Conservation (phyloP, 2,888 invertebrate species). For the Pseudolycoriella hygida region DNA sequence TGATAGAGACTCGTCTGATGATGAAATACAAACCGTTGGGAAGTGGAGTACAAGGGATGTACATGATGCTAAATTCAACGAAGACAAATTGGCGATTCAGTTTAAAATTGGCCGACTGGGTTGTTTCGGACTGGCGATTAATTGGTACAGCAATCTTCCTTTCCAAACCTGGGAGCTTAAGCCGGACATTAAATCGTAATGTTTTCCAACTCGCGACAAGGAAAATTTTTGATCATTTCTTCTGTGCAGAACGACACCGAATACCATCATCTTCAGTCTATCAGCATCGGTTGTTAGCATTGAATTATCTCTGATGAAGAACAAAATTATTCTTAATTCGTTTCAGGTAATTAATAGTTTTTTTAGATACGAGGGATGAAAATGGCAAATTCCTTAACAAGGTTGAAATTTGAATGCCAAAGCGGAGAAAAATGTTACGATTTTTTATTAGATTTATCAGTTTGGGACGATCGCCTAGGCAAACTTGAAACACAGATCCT, state of each 20-base stretch:
- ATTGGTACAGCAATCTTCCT: slow-evolving; percentile 62
- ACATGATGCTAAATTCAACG: slow-evolving; percentile 67
- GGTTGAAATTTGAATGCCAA: too few relatives aligned
- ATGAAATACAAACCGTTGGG: slow-evolving; percentile 15
- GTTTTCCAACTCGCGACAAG: not conserved
- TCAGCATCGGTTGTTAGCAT: slow-evolving; percentile 38
- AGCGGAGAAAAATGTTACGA: too few relatives aligned
- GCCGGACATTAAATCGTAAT: slow-evolving; percentile 41
- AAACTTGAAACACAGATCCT: too few relatives aligned
- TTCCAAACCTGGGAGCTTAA: slow-evolving; percentile 75
- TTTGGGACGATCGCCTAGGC: too few relatives aligned
- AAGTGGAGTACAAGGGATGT: slow-evolving; percentile 56
- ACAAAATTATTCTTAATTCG: slow-evolving; percentile 24
- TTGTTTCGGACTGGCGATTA: slow-evolving; percentile 49
- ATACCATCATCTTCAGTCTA: slow-evolving; percentile 26
- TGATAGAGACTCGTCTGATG: too few relatives aligned
- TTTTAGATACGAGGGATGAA: not conserved
- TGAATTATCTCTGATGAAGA: slow-evolving; percentile 33
- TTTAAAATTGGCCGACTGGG: slow-evolving; percentile 57
- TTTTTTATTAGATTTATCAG: too few relatives aligned
- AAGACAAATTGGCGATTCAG: slow-evolving; percentile 60
- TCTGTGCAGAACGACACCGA: slow-evolving; percentile 17
- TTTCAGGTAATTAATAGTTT: too few relatives aligned
- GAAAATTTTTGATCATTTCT: not conserved
- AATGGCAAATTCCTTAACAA: too few relatives aligned